These are phyloP conservation scores for Pyrochroa serraticornis DNA, from an alignment of 2,888 invertebrate species.

Conservation along the genomic window DNA sequence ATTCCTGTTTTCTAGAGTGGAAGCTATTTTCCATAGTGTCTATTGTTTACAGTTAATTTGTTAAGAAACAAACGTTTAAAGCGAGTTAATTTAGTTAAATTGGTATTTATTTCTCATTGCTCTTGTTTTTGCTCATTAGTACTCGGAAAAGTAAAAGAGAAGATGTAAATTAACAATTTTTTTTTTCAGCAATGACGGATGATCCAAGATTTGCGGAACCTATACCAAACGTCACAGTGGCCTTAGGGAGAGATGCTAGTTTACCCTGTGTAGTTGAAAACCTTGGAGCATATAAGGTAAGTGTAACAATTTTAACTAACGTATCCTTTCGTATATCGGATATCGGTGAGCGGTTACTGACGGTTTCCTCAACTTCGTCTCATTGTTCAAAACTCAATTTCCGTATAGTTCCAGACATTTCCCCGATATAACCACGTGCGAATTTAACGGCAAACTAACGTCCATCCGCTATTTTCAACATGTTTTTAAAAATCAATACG, in stretches of 20 bases:
- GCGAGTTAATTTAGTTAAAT: conserved; percentile 6
- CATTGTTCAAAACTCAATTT: conserved; percentile 26
- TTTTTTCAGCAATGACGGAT: conserved; percentile 78
- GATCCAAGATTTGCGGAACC: conserved; percentile 88
- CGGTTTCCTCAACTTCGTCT: conserved; percentile 18
- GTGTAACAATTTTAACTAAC: conserved; percentile 30
- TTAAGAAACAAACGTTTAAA: neutral
- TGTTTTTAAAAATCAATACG: conserved; percentile 3
- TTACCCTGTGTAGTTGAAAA: conserved; percentile 90
- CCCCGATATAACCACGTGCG: conserved; percentile 16
- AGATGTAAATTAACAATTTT: conserved; percentile 3
- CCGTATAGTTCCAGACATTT: conserved; percentile 24
- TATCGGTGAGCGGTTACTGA: conserved; percentile 15
- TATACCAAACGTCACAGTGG: conserved; percentile 90
- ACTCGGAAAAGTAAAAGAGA: conserved; percentile 14
- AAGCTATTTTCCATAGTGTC: conserved; percentile 12
- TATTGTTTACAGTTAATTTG: conserved; percentile 8
- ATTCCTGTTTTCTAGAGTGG: conserved; percentile 10
- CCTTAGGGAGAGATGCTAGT: conserved; percentile 86
- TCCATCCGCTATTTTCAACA: conserved; percentile 3
- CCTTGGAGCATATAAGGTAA: conserved; percentile 87
- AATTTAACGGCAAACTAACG: neutral
- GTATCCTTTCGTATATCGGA: conserved; percentile 13
- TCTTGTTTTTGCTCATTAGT: conserved; percentile 6
- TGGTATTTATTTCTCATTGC: neutral